Percentiles rank a stretch among this genome's conserved stretches.
phyloP scores from a whole-genome alignment of 1,140 invertebrate genomes.

The Drosophila insularis region DNA sequence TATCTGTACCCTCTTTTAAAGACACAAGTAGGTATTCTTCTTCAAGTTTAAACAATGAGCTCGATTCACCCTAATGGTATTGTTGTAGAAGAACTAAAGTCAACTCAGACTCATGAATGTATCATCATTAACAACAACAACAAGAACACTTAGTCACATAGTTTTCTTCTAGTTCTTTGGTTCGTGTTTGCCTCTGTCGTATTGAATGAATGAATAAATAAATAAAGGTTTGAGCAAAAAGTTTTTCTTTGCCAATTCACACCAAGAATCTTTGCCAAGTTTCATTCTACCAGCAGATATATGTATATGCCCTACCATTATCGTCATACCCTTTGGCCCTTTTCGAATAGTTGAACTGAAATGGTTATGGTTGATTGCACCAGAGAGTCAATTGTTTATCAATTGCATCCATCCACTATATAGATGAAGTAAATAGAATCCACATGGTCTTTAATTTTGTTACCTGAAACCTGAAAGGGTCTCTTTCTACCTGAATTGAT shows the following conservation, averaged over 20 bases:
- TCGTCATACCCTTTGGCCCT: not conserved
- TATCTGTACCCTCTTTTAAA: too few species aligned
- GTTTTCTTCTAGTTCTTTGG: constrained; percentile 30
- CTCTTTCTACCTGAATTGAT: constrained; percentile 50
- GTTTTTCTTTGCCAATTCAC: constrained; percentile 40
- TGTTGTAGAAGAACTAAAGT: constrained; percentile 4
- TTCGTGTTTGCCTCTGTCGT: constrained; percentile 28
- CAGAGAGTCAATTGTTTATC: constrained; percentile 75
- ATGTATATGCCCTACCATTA: not conserved
- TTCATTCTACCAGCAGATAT: constrained; percentile 18
- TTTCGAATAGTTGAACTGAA: constrained; percentile 44
- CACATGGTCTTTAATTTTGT: constrained; percentile 50
- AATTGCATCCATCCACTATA: constrained; percentile 50
- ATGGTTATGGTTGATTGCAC: constrained; percentile 71
- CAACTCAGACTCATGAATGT: constrained; percentile 20
- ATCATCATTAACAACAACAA: constrained; percentile 34
- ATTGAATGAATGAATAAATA: constrained; percentile 44
- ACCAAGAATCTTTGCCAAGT: constrained; percentile 46
- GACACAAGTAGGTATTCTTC: too few species aligned
- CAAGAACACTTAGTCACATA: constrained; percentile 4
- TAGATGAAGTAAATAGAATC: constrained; percentile 40
- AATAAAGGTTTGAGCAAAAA: constrained; percentile 19
- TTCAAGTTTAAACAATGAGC: not conserved
- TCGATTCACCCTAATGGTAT: not conserved
- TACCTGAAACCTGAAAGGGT: constrained; percentile 40